Conservation (phyloP, 2,797 vertebrate species). For the Melanotaenia nigrans region DNA sequence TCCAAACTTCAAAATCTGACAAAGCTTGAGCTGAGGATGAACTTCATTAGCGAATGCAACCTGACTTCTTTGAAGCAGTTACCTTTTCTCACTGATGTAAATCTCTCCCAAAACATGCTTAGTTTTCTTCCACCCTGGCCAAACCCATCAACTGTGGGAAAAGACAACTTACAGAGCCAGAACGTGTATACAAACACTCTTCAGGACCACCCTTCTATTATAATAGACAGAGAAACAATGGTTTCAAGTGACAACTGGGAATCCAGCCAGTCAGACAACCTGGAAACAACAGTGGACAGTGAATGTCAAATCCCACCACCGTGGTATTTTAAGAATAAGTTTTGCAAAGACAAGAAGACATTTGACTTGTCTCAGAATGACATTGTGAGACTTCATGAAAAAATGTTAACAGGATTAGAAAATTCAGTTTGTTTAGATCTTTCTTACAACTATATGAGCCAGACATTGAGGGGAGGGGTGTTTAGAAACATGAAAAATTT, state of each 20-base stretch:
- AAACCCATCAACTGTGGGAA: slow-evolving; percentile 5
- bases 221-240: slow-evolving; percentile 21
- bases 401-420: slow-evolving; percentile 81
- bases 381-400: slow-evolving; percentile 72
- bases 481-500: slow-evolving; percentile 75
- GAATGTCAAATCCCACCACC: slow-evolving; percentile 38
- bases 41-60: slow-evolving; percentile 78
- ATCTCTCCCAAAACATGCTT: slow-evolving; percentile 84
- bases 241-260: slow-evolving; percentile 22
- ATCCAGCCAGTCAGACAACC: slow-evolving; percentile 18
- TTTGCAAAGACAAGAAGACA: slow-evolving; percentile 58
- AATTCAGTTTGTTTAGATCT: slow-evolving; percentile 82
- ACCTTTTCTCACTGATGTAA: slow-evolving; percentile 67
- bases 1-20: slow-evolving; percentile 69
- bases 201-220: slow-evolving; percentile 7
- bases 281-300: slow-evolving; percentile 7
- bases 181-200: slow-evolving; percentile 11
- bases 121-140: slow-evolving; percentile 65
- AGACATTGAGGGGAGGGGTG: slow-evolving; percentile 66
- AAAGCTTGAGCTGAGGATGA: slow-evolving; percentile 81
- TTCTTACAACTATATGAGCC: slow-evolving; percentile 86
- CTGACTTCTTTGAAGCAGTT: slow-evolving; percentile 67
- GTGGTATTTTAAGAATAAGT: slow-evolving; percentile 48
- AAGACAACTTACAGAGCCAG: slow-evolving; percentile 40
- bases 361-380: slow-evolving; percentile 86